These are phyloP conservation scores for Ochropleura plecta DNA, from an alignment of 2,888 invertebrate genomes.

Conservation along the genomic window DNA sequence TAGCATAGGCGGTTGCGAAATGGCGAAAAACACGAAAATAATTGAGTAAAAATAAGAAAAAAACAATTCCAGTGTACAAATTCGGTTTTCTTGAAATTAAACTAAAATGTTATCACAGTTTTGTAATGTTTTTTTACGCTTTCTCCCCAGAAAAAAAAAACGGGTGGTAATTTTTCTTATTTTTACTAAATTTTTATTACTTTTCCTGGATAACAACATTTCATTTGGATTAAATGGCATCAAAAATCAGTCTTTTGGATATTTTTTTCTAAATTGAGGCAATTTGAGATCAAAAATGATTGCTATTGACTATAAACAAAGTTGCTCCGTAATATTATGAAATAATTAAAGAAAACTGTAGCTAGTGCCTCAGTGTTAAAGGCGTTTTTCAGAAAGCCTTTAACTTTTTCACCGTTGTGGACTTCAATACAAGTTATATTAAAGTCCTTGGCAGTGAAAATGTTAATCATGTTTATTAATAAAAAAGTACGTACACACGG, in stretches of 20 bases:
- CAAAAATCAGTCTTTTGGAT: slow-evolving; percentile 71
- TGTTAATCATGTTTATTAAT: not conserved
- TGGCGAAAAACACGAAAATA: slow-evolving; percentile 47
- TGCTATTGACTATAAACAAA: slow-evolving; percentile 58
- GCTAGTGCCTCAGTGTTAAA: not conserved
- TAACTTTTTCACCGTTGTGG: too few species aligned
- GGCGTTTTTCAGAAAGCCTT: not conserved
- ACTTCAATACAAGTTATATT: too few species aligned
- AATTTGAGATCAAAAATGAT: slow-evolving; percentile 68
- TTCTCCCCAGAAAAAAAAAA: not conserved
- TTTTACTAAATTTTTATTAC: slow-evolving; percentile 56
- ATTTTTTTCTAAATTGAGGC: slow-evolving; percentile 62
- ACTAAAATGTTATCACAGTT: slow-evolving; percentile 61
- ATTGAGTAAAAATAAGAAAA: slow-evolving; percentile 62
- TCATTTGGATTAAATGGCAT: slow-evolving; percentile 67
- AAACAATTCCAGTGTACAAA: not conserved
- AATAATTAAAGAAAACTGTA: slow-evolving; percentile 26
- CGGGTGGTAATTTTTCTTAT: slow-evolving; percentile 45
- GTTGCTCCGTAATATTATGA: slow-evolving; percentile 4
- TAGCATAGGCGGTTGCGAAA: slow-evolving; percentile 63
- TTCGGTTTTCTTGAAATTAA: slow-evolving; percentile 23
- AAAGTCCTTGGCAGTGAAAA: too few species aligned
- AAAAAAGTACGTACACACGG: too few species aligned
- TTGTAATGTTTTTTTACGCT: not conserved
- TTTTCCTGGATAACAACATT: slow-evolving; percentile 49